Evolutionary conservation across 2,888 invertebrate species (phyloP).

Genomic region (Thereva unica): DNA sequence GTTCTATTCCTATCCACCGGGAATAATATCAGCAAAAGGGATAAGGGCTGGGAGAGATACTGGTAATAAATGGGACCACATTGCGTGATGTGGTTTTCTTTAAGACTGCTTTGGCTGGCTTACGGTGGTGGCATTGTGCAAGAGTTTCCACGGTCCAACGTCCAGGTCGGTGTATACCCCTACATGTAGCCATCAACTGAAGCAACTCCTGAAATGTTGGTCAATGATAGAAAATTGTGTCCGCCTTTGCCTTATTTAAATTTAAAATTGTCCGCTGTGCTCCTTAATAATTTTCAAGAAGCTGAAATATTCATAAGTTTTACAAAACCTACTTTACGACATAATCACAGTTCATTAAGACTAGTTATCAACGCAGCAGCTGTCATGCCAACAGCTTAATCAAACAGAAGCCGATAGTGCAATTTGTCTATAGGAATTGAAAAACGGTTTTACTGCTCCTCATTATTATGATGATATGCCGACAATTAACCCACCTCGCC

Average conservation of each 20-base stretch:
- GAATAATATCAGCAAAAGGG: background rate
- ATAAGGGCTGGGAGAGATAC: slow-evolving; percentile 13
- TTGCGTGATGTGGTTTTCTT: slow-evolving; percentile 25
- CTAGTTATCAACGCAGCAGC: slow-evolving; percentile 17
- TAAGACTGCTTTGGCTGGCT: background rate
- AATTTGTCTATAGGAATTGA: slow-evolving; percentile 24
- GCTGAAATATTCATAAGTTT: too few relatives aligned
- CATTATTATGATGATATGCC: slow-evolving; percentile 36
- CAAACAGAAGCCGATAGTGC: slow-evolving; percentile 29
- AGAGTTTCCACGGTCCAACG: background rate
- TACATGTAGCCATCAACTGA: too few relatives aligned
- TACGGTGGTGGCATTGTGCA: slow-evolving; percentile 11
- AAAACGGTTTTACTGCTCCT: slow-evolving; percentile 27
- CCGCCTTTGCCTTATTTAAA: background rate
- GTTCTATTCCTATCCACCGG: slow-evolving; percentile 5
- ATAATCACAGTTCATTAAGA: background rate
- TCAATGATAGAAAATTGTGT: background rate
- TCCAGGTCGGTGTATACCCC: too few relatives aligned
- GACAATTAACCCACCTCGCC: slow-evolving; percentile 31
- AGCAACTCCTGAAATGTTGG: slow-evolving; percentile 10
- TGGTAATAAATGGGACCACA: slow-evolving; percentile 26
- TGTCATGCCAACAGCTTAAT: slow-evolving; percentile 30
- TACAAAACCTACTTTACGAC: too few relatives aligned
- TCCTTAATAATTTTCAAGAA: too few relatives aligned
- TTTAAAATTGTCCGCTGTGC: too few relatives aligned